Percentiles rank a stretch among this genome's conserved stretches.
Conservation (phyloP, 2,113 vertebrate species). For the Nicator chloris region DNA sequence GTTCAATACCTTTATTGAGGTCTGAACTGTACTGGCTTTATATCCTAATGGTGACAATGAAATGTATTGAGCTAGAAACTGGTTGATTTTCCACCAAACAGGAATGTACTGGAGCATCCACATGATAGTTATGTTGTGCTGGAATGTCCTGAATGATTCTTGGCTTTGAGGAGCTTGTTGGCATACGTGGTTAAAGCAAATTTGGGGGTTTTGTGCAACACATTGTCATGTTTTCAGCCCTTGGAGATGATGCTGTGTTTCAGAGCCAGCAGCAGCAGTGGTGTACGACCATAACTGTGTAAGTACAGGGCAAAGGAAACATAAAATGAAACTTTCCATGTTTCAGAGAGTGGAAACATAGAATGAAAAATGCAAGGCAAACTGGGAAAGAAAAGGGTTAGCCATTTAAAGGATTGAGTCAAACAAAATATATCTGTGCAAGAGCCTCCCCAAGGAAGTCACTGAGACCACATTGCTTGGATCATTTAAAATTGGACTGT, state of each 20-base stretch:
- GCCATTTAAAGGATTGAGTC: neutral
- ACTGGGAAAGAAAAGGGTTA: slow-evolving; percentile 35
- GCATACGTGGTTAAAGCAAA: neutral
- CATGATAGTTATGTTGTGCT: accelerated
- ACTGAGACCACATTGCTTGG: slow-evolving; percentile 34
- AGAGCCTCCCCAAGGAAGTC: slow-evolving; percentile 28
- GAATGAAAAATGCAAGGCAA: neutral
- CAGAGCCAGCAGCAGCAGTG: neutral
- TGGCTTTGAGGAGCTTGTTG: neutral
- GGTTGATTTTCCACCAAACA: neutral
- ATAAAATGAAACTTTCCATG: neutral
- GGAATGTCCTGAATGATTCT: neutral
- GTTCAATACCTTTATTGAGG: neutral
- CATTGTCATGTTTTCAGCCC: neutral
- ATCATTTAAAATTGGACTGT: slow-evolving; percentile 53
- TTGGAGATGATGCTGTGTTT: neutral
- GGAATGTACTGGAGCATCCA: neutral
- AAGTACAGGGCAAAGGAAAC: neutral
- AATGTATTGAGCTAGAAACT: neutral
- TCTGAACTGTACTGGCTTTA: neutral
- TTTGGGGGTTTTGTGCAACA: accelerated
- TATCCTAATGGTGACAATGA: neutral
- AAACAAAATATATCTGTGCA: slow-evolving; percentile 29
- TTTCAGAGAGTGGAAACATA: neutral
- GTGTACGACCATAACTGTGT: neutral